Evolutionary conservation across 2,113 vertebrate genomes (phyloP), one percentile per base, ranked within the genome.

Genomic region (Bothrops jararaca): DNA sequence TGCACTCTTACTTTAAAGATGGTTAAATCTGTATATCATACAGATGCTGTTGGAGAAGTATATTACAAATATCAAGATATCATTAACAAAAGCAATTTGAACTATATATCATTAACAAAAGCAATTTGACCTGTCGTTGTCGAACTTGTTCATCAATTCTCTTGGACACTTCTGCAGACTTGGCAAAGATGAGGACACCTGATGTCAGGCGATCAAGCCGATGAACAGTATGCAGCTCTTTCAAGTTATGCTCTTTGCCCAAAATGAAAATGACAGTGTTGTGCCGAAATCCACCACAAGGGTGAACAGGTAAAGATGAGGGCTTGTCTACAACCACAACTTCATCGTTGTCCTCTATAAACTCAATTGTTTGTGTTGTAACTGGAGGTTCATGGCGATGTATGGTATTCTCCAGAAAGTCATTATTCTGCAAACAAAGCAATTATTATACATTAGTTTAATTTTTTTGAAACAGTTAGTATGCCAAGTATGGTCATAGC

Each of bases 251-350:
- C 94, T 99, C 99, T 95, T 99, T 99, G 39, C 99, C 99, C 90
- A 99, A 95, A 95, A 99, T 99, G 96, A 99, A 99, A 95, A 99
- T 99, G 92, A 99, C 98, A 0, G 98, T 99, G 97, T 99, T 99
- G 97, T 99, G 99, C 8, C 99, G 98, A 95, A 99, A 99, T 45
- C 99, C 98, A 34, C 99, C 99, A 0, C 99, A 99, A 6, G 99
- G 99, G 54, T 99, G 99, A 0, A 99, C 99, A 0, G 99, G 99
- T 92, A 99, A 97, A 1, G 99, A 99, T 9, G 99, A 98, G 0
- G 99, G 99, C 90, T 99, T 99, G 96, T 99, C 98, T 24, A 99
- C 98, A 15, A 99, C 99, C 3, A 99, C 98, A 89, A 99, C 96
- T 24, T 99, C 98, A 0, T 98, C 97, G 0, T 99, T 97, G 91